These are phyloP conservation scores for Axis porcinus DNA, from an alignment of 2,113 vertebrate genomes.

Conservation along the genomic window DNA sequence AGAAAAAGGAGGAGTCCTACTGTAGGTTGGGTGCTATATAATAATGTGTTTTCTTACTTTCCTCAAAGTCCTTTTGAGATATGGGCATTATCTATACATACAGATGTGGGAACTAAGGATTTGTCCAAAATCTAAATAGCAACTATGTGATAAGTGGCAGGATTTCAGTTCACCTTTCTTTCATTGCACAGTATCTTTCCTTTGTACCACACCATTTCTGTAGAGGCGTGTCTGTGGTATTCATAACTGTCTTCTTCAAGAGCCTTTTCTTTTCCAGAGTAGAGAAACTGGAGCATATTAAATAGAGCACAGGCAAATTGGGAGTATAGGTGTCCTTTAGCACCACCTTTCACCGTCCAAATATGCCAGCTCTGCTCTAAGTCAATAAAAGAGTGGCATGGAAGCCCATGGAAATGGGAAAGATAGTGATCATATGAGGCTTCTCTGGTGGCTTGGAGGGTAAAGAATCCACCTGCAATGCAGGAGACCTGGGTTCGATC, in stretches of 20 bases:
- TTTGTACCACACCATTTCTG: rapidly evolving
- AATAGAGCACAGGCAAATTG: not conserved
- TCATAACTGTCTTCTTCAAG: not conserved
- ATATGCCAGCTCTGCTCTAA: not conserved
- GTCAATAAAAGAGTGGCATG: not conserved
- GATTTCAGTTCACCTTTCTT: not conserved
- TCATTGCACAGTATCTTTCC: not conserved
- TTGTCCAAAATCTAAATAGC: not conserved
- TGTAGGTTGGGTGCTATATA: not conserved
- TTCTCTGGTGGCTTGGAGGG: not conserved
- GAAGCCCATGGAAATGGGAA: not conserved
- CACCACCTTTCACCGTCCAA: not conserved
- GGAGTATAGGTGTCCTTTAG: not conserved
- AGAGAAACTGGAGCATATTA: not conserved
- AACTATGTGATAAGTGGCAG: not conserved
- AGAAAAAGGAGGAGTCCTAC: not conserved
- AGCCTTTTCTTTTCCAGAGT: not conserved
- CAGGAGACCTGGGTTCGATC: not conserved
- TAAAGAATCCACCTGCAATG: not conserved
- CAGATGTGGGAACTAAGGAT: not conserved
- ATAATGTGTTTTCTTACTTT: not conserved
- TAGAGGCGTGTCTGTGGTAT: not conserved
- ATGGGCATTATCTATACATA: not conserved
- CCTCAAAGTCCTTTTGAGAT: not conserved
- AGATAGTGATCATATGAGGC: not conserved